A percentile compares a stretch with the other conserved stretches of the same genome.
Evolutionary conservation across 1,140 invertebrate genomes (phyloP).

Genomic region (Aphaenogaster rudis): DNA sequence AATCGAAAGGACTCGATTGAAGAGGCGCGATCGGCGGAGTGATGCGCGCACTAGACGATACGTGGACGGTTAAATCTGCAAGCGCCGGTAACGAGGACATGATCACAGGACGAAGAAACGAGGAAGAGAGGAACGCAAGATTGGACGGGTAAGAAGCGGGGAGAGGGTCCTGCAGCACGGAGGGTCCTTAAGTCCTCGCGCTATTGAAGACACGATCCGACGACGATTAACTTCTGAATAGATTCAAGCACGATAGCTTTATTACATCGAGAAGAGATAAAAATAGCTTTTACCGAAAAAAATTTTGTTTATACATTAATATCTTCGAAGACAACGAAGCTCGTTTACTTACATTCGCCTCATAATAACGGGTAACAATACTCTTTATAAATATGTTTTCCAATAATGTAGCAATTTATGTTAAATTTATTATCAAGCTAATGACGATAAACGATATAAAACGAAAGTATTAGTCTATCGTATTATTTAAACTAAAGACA

Average conservation of each 20-base stretch:
- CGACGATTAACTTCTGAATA: conserved; percentile 55
- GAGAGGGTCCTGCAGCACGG: neutral
- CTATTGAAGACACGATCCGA: conserved; percentile 38
- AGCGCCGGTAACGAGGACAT: conserved; percentile 54
- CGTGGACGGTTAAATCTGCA: conserved; percentile 53
- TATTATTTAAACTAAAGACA: neutral
- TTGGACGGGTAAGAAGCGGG: neutral
- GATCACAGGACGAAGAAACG: conserved; percentile 24
- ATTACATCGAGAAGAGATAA: conserved; percentile 10
- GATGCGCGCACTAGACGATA: conserved; percentile 52
- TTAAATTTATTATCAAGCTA: neutral
- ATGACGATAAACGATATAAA: neutral
- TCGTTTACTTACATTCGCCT: neutral
- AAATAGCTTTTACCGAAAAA: neutral
- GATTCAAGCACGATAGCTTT: conserved; percentile 14
- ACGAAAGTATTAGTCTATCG: neutral
- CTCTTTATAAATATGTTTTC: neutral
- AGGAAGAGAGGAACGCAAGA: conserved; percentile 22
- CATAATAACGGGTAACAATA: neutral
- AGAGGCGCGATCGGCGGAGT: conserved; percentile 46
- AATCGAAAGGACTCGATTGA: conserved; percentile 65
- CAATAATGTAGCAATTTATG: neutral
- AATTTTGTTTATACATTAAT: conserved; percentile 4
- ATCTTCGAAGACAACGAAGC: neutral
- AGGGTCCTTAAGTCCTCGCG: conserved; percentile 41